A percentile compares a stretch with the other conserved stretches of the same genome.
Conservation (phyloP, 2,113 vertebrate species). For the Mus pahari region DNA sequence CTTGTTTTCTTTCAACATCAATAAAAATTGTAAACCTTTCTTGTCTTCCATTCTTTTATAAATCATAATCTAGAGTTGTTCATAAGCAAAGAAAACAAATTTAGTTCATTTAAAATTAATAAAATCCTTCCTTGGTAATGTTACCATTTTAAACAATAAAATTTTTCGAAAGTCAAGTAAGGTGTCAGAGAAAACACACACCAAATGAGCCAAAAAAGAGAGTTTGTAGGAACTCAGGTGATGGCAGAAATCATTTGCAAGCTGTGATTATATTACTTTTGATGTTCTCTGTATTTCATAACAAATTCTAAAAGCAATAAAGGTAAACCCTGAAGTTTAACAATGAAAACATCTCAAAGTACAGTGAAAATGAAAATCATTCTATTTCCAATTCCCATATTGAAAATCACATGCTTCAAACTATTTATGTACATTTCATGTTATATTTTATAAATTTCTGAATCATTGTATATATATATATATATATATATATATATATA, state of each 20-base stretch:
- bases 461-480: background rate
- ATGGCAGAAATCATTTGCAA: background rate
- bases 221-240: background rate
- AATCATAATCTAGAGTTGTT: background rate
- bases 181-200: background rate
- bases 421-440: background rate
- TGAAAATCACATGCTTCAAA: background rate
- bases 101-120: background rate
- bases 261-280: background rate
- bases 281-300: background rate
- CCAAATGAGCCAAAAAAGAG: background rate
- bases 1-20: conserved; percentile 35
- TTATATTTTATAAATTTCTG: background rate
- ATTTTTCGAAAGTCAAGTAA: background rate
- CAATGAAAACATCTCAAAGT: background rate
- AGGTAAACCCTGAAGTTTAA: background rate
- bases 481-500: no score
- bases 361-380: background rate
- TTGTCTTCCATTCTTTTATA: background rate
- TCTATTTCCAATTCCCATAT: background rate
- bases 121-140: background rate
- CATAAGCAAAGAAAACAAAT: background rate
- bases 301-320: background rate
- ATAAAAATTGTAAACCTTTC: background rate
- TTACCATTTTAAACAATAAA: background rate